phyloP scores from a whole-genome alignment of 2,113 vertebrate species.

The Lanius collurio region DNA sequence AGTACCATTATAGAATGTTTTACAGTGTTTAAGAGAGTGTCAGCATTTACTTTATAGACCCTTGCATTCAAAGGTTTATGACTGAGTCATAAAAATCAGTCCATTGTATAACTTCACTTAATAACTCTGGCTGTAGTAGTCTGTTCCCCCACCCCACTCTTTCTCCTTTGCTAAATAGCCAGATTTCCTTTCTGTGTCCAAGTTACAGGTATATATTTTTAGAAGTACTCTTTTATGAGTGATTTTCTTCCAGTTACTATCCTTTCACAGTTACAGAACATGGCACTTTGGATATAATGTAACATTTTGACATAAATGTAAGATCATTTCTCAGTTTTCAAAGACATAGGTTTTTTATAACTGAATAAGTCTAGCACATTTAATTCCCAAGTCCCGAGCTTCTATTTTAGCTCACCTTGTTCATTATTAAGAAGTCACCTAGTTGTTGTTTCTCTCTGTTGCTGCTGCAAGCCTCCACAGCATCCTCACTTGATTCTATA shows the following conservation, averaged over 20 bases:
- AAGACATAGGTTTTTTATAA: not conserved
- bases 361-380: not conserved
- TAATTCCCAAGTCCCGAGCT: not conserved
- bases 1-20: not conserved
- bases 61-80: constrained; percentile 19
- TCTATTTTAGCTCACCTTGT: not conserved
- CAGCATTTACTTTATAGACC: constrained; percentile 6
- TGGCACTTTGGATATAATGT: not conserved
- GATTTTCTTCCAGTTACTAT: not conserved
- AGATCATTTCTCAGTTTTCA: not conserved
- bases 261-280: not conserved
- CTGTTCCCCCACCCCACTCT: not conserved
- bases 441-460: not conserved
- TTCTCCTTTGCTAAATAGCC: not conserved
- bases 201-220: not conserved
- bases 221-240: not conserved
- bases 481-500: not conserved
- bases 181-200: not conserved
- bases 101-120: not conserved
- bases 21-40: not conserved
- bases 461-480: not conserved
- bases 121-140: not conserved
- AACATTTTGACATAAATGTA: not conserved
- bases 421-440: not conserved
- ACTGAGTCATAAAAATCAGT: not conserved